Conservation (phyloP, 2,113 vertebrate genomes). For the Rhagologus leucostigma region DNA sequence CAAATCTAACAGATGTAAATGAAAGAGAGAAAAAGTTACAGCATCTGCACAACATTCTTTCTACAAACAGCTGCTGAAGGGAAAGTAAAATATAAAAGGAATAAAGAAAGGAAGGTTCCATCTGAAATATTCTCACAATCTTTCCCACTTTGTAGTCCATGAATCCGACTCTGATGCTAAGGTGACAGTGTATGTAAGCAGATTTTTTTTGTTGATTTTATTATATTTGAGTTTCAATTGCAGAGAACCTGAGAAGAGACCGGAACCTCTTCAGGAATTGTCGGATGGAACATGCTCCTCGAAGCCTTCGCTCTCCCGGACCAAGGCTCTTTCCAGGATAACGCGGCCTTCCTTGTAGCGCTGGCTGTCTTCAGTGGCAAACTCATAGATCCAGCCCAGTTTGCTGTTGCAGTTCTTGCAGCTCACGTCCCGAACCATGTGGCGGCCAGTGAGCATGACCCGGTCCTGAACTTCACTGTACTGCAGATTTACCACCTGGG, state of each 20-base stretch:
- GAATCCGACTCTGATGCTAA: constrained; percentile 80
- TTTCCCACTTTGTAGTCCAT: constrained; percentile 73
- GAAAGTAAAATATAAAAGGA: constrained; percentile 63
- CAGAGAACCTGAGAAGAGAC: constrained; percentile 61
- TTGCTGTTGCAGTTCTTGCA: constrained; percentile 99
- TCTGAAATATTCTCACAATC: constrained; percentile 73
- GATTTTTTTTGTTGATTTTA: constrained; percentile 74
- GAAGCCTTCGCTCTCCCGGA: constrained; percentile 95
- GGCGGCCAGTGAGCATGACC: constrained; percentile 96
- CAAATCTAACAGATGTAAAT: constrained; percentile 67
- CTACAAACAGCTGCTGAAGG: constrained; percentile 72
- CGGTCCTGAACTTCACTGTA: constrained; percentile 98
- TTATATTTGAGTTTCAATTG: constrained; percentile 69
- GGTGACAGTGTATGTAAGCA: constrained; percentile 82
- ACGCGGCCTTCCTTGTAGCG: constrained; percentile 97
- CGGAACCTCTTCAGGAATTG: constrained; percentile 81
- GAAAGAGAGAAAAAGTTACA: constrained; percentile 60
- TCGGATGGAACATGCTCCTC: constrained; percentile 92
- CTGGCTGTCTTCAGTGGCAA: constrained; percentile 97
- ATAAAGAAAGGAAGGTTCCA: constrained; percentile 66
- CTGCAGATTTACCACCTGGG: constrained; percentile 95
- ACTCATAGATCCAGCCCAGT: constrained; percentile 98
- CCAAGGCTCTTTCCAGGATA: constrained; percentile 93
- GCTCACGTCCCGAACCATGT: constrained; percentile 98
- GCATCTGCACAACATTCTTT: constrained; percentile 72